Conservation (phyloP, 1,140 invertebrate genomes). For the Drosophila ambigua region DNA sequence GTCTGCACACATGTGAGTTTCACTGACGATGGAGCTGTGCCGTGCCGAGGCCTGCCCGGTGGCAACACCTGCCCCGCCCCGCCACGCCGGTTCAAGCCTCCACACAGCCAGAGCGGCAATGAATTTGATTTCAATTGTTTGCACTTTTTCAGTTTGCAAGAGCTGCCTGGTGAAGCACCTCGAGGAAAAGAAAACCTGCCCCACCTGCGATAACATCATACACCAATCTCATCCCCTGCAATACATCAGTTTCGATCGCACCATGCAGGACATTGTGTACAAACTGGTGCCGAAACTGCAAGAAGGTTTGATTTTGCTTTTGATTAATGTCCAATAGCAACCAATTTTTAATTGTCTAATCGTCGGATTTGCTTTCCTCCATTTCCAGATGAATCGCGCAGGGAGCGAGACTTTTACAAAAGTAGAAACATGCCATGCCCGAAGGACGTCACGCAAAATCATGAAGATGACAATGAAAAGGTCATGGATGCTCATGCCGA, state of each 20-base stretch:
- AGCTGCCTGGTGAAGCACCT: conserved; percentile 98
- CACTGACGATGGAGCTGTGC: background rate
- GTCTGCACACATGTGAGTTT: conserved; percentile 96
- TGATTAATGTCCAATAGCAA: too few species aligned
- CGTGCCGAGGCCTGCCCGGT: background rate
- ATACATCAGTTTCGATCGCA: conserved; percentile 98
- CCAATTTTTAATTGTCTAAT: too few species aligned
- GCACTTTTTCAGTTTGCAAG: conserved; percentile 93
- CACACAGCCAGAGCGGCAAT: too few species aligned
- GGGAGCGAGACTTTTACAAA: conserved; percentile 94
- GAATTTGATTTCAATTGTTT: background rate
- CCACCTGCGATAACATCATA: conserved; percentile 97
- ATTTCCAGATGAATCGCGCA: conserved; percentile 91
- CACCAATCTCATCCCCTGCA: conserved; percentile 98
- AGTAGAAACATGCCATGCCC: conserved; percentile 93
- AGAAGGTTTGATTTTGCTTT: conserved; percentile 87
- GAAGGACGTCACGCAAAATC: conserved; percentile 91
- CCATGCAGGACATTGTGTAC: conserved; percentile 99
- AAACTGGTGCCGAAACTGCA: conserved; percentile 97
- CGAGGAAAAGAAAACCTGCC: conserved; percentile 98
- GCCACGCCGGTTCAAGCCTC: too few species aligned
- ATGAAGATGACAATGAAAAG: conserved; percentile 82
- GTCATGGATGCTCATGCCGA: conserved; percentile 89
- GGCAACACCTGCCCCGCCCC: conserved; percentile 24
- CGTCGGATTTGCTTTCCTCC: conserved; percentile 1